Evolutionary conservation across 2,888 invertebrate species (phyloP).

Genomic region (Melanostoma mellinum): DNA sequence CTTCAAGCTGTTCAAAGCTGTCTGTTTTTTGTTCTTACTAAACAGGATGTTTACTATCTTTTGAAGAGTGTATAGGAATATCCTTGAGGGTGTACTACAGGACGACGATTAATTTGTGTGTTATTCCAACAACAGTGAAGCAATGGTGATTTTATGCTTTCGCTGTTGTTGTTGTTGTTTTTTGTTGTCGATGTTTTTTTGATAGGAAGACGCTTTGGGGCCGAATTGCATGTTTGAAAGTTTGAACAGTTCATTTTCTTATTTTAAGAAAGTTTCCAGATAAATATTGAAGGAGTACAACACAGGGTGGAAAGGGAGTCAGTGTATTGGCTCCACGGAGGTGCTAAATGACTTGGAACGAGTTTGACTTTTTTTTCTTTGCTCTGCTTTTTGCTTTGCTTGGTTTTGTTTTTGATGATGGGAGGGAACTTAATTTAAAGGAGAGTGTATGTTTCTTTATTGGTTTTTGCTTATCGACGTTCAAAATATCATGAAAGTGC

Average conservation of each 20-base stretch:
- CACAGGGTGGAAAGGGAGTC: neutral
- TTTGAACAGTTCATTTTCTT: conserved; percentile 53
- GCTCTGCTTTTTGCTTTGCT: neutral
- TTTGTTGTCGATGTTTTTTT: conserved; percentile 17
- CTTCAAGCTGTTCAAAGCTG: conserved; percentile 35
- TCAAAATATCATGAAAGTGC: too few species aligned
- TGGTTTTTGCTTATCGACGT: too few species aligned
- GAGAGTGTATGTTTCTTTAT: too few species aligned
- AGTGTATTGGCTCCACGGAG: neutral
- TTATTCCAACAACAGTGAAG: conserved; percentile 5
- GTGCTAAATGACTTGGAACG: conserved; percentile 19
- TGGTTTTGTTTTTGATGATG: conserved; percentile 17
- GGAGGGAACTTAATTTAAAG: conserved; percentile 36
- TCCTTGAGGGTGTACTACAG: conserved; percentile 63
- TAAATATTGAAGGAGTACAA: conserved; percentile 10
- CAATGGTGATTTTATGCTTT: conserved; percentile 40
- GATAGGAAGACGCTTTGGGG: conserved; percentile 42
- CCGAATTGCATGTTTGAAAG: conserved; percentile 61
- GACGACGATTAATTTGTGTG: conserved; percentile 70
- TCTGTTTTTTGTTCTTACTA: conserved; percentile 27
- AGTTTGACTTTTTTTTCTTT: conserved; percentile 16
- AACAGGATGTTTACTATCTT: conserved; percentile 70
- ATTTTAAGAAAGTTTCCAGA: conserved; percentile 43
- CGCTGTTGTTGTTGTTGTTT: neutral
- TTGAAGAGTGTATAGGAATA: conserved; percentile 42